Evolutionary conservation across 2,888 invertebrate genomes (phyloP), one percentile per base, ranked within the genome.

Genomic region (Eilema sororculum): DNA sequence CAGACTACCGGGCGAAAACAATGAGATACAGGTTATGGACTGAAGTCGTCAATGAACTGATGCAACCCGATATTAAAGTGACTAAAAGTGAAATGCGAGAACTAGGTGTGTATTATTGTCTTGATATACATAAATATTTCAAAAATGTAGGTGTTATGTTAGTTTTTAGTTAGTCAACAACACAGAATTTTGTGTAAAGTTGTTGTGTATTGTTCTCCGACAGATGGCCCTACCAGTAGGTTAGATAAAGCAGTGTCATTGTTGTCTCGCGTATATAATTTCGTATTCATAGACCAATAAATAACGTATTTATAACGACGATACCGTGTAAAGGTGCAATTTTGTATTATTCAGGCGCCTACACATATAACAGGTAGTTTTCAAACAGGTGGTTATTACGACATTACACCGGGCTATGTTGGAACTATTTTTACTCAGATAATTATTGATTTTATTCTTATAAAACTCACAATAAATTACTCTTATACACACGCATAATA

Each of bases 51-150:
- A 85, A 79, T n/a, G 90, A 91, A 80, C 83, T 95, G 16, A 87
- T 94, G 85, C 82, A 89, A n/a, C 77, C 87, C 3, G 88, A 91
- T 67, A 81, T 88, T n/a, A 89, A 89, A 75, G 86, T 93, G 73
- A 83, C 92, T 3, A 95, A 94, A 80, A 91, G 92, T 78, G 95
- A 95, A 81, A 88, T 90, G 88, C 89, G 93, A 59, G 94, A 95
- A 82, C 88, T 95, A 62, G 94, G 95, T 95, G 88, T 85, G 76
- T 57, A 24, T 52, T 81, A 72, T 69, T 66, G 24, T 69, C 67
- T 61, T 24, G 64, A 62, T 62, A 69, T 59, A 8, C 56, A 59
- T 63, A n/a, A n/a, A 22, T 57, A 12, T 25, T 52, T 6, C 9
- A 8, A 28, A 46, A 56, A 66, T 59, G 20, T 33, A 41, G 8